Percentiles rank a stretch among this genome's conserved stretches.
Conservation (phyloP, 2,888 invertebrate genomes). For the Hemaris fuciformis region DNA sequence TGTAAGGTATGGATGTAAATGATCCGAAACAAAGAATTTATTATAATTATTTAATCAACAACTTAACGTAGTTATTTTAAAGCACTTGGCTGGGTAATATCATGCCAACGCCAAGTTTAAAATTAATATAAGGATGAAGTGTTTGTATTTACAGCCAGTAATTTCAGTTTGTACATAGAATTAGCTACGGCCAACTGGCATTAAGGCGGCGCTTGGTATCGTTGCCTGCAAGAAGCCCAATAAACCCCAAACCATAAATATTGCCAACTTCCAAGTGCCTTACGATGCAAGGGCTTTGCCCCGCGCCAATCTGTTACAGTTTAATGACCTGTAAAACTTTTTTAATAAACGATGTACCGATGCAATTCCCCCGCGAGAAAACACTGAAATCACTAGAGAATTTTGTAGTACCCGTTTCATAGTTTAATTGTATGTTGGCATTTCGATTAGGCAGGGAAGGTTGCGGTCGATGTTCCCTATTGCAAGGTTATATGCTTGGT, state of each 20-base stretch:
- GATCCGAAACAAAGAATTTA: no score
- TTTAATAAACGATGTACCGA: slow-evolving; percentile 3
- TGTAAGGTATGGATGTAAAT: no score
- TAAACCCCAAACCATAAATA: neutral
- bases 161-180: no score
- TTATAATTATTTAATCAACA: no score
- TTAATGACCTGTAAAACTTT: neutral
- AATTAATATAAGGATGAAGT: no score
- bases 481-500: neutral
- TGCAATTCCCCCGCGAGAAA: neutral
- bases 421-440: neutral
- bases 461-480: neutral
- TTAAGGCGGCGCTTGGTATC: neutral
- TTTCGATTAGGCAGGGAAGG: neutral
- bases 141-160: no score
- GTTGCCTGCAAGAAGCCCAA: neutral
- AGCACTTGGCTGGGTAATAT: no score
- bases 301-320: neutral
- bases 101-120: no score
- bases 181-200: neutral
- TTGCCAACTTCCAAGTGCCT: neutral
- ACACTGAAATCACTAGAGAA: neutral
- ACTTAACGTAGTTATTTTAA: no score
- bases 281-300: neutral
- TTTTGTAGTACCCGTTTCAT: neutral